Evolutionary conservation across 1,140 invertebrate species (phyloP).

Genomic region (Tenebrio molitor): DNA sequence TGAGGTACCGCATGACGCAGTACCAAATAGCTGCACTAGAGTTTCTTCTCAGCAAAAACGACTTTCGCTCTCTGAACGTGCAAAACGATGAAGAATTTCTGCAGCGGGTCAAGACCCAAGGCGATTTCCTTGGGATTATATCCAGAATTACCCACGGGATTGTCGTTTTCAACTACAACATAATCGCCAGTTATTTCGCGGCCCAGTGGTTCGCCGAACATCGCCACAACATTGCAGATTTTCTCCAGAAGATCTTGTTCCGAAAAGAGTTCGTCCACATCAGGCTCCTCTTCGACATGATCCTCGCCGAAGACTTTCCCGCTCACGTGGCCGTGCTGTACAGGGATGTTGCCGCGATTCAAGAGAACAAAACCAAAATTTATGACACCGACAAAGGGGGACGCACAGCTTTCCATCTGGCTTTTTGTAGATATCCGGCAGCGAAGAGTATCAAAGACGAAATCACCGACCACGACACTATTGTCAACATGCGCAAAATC

Average conservation of each 20-base stretch:
- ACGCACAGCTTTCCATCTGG: not conserved
- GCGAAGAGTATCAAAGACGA: no score
- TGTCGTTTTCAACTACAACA: not conserved
- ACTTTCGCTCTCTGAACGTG: not conserved
- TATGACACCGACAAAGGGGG: not conserved
- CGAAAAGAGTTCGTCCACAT: not conserved
- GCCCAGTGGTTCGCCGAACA: not conserved
- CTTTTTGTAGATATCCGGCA: not conserved
- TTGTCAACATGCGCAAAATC: no score
- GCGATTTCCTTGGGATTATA: not conserved
- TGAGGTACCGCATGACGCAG: not conserved
- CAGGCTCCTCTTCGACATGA: not conserved
- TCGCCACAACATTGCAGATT: not conserved
- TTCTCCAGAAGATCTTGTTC: not conserved
- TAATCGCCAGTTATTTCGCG: not conserved
- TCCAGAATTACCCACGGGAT: not conserved
- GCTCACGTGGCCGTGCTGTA: not conserved
- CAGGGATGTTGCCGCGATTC: not conserved
- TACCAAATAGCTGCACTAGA: not conserved
- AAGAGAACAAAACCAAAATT: not conserved
- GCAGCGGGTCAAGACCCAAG: not conserved
- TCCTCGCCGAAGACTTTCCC: not conserved
- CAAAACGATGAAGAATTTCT: not conserved
- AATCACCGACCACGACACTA: no score
- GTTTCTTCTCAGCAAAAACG: not conserved